Percentiles rank a stretch among this genome's conserved stretches.
Conservation (phyloP, 2,797 vertebrate genomes). For the Coreius guichenoti region DNA sequence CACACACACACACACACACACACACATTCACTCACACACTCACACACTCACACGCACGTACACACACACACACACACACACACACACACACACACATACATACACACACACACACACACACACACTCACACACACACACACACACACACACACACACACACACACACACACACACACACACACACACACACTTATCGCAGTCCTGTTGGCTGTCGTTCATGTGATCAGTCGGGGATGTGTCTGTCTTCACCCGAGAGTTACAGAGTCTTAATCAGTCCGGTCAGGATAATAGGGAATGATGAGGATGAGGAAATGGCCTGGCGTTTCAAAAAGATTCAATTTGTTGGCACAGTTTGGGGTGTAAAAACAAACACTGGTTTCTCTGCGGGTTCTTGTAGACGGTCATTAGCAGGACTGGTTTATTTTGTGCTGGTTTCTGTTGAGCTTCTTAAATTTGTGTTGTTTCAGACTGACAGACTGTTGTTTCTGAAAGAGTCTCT, state of each 20-base stretch:
- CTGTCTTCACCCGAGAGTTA: conserved; percentile 12
- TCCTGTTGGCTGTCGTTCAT: conserved; percentile 39
- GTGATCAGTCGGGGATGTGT: conserved; percentile 39
- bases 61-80: not conserved
- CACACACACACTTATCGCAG: not conserved
- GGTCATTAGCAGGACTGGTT: conserved; percentile 26
- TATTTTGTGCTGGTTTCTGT: conserved; percentile 13
- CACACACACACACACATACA: not conserved
- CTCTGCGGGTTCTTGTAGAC: conserved; percentile 22
- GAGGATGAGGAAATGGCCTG: conserved; percentile 35
- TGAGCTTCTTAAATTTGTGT: conserved; percentile 7
- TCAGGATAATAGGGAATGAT: conserved; percentile 30
- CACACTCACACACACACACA: not conserved
- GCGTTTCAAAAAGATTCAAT: conserved; percentile 35
- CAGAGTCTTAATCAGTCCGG: conserved; percentile 32
- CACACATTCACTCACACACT: not conserved
- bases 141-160: not conserved
- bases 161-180: not conserved
- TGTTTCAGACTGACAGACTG: too few species aligned
- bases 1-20: not conserved
- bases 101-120: not conserved
- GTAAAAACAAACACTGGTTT: conserved; percentile 37
- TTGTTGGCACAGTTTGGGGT: conserved; percentile 37
- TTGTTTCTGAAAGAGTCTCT: not conserved
- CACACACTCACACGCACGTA: not conserved